phyloP scores from a whole-genome alignment of 2,888 invertebrate species.

The Zygaena filipendulae region DNA sequence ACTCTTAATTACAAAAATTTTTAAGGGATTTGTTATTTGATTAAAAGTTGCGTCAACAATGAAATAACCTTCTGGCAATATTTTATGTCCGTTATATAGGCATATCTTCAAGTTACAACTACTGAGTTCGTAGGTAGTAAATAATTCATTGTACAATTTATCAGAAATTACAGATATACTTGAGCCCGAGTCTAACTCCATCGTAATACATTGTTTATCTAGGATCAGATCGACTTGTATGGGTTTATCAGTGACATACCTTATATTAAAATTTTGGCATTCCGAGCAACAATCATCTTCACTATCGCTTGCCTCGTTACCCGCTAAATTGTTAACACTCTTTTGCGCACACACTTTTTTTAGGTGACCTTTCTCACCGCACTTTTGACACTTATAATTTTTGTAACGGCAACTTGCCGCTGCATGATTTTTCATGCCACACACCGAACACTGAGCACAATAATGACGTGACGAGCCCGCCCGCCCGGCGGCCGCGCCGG shows the following conservation, averaged over 20 bases:
- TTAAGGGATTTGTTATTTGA: too few relatives aligned
- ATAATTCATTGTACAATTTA: too few relatives aligned
- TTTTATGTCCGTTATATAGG: too few relatives aligned
- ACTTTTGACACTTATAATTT: slow-evolving; percentile 7
- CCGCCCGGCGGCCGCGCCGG: too few relatives aligned
- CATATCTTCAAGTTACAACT: too few relatives aligned
- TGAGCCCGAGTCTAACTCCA: slow-evolving; percentile 11
- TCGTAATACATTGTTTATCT: slow-evolving; percentile 3
- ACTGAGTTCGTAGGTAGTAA: too few relatives aligned
- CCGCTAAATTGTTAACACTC: too few relatives aligned
- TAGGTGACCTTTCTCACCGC: slow-evolving; percentile 11
- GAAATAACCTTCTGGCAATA: too few relatives aligned
- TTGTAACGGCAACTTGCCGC: slow-evolving; percentile 10
- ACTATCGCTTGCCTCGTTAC: slow-evolving; percentile 1
- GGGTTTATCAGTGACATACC: slow-evolving; percentile 7
- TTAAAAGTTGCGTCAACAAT: too few relatives aligned
- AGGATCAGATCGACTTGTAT: slow-evolving; percentile 1
- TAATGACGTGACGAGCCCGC: too few relatives aligned
- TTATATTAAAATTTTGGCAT: slow-evolving; percentile 7
- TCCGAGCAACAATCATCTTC: slow-evolving; percentile 6
- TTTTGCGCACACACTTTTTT: slow-evolving; percentile 11
- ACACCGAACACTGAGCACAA: slow-evolving; percentile 7
- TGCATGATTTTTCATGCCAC: slow-evolving; percentile 9
- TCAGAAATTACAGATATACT: slow-evolving; percentile 8
- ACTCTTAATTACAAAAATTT: too few relatives aligned